These are phyloP conservation scores for Oncorhynchus gorbuscha DNA, from an alignment of 2,113 vertebrate genomes.

Conservation along the genomic window DNA sequence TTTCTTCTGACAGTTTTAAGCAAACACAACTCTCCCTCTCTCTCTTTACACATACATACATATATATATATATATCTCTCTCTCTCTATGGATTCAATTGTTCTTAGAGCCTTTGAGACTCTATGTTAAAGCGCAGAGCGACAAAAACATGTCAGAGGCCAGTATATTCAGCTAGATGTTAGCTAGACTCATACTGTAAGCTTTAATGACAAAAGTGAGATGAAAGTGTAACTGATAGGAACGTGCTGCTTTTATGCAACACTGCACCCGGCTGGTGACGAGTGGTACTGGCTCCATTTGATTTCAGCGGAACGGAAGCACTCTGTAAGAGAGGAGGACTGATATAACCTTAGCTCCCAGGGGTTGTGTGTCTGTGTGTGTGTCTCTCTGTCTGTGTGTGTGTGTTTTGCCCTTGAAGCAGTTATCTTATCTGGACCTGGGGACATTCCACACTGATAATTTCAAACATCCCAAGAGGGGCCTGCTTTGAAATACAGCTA, in stretches of 20 bases:
- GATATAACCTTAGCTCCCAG: slow-evolving; percentile 52
- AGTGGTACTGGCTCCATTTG: slow-evolving; percentile 25
- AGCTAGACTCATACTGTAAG: slow-evolving; percentile 60
- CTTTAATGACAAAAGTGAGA: slow-evolving; percentile 61
- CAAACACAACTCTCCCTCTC: slow-evolving; percentile 37
- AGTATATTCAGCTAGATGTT: slow-evolving; percentile 51
- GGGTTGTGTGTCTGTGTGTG: slow-evolving; percentile 47
- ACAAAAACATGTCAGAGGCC: slow-evolving; percentile 63
- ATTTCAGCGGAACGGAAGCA: slow-evolving; percentile 10
- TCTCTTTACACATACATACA: background rate
- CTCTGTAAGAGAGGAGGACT: slow-evolving; percentile 42
- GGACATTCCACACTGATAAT: slow-evolving; percentile 77
- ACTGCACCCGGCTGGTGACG: slow-evolving; percentile 74
- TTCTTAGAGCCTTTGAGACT: slow-evolving; percentile 57
- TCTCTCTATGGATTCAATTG: slow-evolving; percentile 55
- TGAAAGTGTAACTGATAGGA: slow-evolving; percentile 55
- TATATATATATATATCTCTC: slow-evolving; percentile 3
- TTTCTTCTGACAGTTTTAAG: slow-evolving; percentile 67
- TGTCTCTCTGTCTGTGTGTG: slow-evolving; percentile 33
- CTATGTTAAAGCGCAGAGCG: slow-evolving; percentile 38
- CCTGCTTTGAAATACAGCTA: slow-evolving; percentile 80
- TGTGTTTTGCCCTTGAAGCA: slow-evolving; percentile 76
- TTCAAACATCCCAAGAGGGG: slow-evolving; percentile 80
- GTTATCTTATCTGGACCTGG: slow-evolving; percentile 72
- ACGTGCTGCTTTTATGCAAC: slow-evolving; percentile 67